Evolutionary conservation across 2,113 vertebrate species (phyloP).

Genomic region (Chaetodon trifascialis): DNA sequence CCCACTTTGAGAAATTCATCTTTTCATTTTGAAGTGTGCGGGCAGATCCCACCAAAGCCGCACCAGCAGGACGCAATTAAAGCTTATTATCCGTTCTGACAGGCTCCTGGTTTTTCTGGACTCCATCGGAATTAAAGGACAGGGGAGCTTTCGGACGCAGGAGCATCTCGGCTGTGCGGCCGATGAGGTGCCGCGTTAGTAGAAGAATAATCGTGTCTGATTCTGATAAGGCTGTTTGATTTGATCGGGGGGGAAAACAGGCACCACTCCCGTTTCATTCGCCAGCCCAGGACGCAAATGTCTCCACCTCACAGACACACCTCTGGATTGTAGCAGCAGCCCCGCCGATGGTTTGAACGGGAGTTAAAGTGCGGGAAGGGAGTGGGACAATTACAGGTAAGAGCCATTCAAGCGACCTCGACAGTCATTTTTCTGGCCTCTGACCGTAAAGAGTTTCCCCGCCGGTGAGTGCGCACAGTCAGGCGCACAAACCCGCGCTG

Average conservation of each 20-base stretch:
- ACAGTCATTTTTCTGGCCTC: background rate
- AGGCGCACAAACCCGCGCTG: background rate
- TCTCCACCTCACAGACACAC: slow-evolving; percentile 48
- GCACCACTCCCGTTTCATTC: background rate
- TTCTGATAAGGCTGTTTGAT: slow-evolving; percentile 7
- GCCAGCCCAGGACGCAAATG: slow-evolving; percentile 58
- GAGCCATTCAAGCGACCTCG: slow-evolving; percentile 18
- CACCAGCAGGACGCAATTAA: slow-evolving; percentile 17
- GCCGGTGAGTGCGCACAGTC: background rate
- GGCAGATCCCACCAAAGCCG: background rate
- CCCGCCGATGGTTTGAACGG: slow-evolving; percentile 85
- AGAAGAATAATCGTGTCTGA: background rate
- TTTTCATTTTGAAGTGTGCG: background rate
- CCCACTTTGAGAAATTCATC: background rate
- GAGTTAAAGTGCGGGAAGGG: slow-evolving; percentile 83
- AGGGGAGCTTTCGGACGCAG: slow-evolving; percentile 34
- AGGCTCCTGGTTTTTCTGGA: slow-evolving; percentile 6
- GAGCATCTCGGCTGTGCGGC: background rate
- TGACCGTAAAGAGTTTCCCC: background rate
- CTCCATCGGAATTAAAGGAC: slow-evolving; percentile 18
- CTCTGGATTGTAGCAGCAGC: slow-evolving; percentile 83
- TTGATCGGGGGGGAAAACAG: background rate
- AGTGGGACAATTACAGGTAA: slow-evolving; percentile 81
- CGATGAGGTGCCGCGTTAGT: slow-evolving; percentile 36
- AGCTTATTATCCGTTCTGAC: background rate